Conservation (phyloP, 2,797 vertebrate genomes). For the Prunella strophiata region DNA sequence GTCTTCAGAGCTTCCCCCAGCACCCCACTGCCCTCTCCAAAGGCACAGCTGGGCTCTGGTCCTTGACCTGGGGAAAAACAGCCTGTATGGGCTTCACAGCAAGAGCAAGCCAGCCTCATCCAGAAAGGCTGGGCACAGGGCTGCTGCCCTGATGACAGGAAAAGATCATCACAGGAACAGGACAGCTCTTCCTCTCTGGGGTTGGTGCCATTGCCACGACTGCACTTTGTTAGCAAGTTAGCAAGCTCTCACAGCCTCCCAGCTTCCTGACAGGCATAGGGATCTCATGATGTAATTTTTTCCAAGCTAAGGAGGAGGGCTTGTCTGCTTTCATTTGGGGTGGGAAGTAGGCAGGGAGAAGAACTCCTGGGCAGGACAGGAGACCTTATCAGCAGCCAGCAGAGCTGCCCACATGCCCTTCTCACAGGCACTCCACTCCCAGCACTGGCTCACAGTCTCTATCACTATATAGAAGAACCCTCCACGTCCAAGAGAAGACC, state of each 20-base stretch:
- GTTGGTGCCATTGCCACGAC: not conserved
- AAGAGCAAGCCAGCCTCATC: not conserved
- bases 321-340: conserved; percentile 38
- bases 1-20: not conserved
- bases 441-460: not conserved
- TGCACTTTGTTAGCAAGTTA: not conserved
- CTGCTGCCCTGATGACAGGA: not conserved
- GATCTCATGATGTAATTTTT: conserved; percentile 55
- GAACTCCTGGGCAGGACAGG: not conserved
- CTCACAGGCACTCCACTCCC: not conserved
- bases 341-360: not conserved
- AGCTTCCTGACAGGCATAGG: conserved; percentile 37
- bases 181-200: not conserved
- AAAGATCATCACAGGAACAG: not conserved
- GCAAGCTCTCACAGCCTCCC: not conserved
- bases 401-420: fast-evolving
- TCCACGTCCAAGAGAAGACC: not conserved
- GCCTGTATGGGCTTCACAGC: not conserved
- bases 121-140: not conserved
- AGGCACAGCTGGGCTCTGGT: not conserved
- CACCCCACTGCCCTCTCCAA: not conserved
- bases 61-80: not conserved
- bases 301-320: conserved; percentile 15
- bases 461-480: not conserved
- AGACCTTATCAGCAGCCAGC: not conserved